These are phyloP conservation scores for Priapulus caudatus DNA, from an alignment of 2,888 invertebrate genomes.

Conservation along the genomic window DNA sequence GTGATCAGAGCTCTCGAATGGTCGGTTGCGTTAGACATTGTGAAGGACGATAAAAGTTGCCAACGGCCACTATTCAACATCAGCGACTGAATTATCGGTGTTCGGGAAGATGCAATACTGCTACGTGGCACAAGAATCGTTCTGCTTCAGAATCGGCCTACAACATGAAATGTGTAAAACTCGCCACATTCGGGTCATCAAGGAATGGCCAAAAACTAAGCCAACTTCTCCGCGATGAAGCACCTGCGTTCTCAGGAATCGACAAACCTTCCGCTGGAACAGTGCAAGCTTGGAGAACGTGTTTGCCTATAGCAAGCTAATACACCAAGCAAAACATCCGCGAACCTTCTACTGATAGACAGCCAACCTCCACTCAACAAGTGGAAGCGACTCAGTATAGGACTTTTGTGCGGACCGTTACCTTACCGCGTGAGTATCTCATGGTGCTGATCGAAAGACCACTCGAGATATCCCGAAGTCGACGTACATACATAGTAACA, in stretches of 20 bases:
- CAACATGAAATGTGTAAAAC: constrained; percentile 13
- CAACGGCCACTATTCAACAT: no score
- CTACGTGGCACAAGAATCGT: no score
- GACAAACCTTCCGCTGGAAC: constrained; percentile 12
- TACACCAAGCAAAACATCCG: background rate
- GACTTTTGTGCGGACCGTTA: background rate
- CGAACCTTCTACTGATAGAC: background rate
- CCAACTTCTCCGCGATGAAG: constrained; percentile 17
- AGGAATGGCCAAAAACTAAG: constrained; percentile 21
- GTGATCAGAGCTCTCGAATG: no score
- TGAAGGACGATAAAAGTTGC: no score
- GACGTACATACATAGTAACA: constrained; percentile 5
- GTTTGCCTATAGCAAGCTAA: background rate
- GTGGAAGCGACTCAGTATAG: background rate
- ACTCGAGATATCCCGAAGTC: constrained; percentile 12
- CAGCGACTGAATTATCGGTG: no score
- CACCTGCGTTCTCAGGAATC: constrained; percentile 22
- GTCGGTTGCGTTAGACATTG: no score
- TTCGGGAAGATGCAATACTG: no score
- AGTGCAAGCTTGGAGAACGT: background rate
- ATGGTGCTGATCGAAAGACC: constrained; percentile 15
- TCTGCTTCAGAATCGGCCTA: no score
- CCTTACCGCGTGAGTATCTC: constrained; percentile 12
- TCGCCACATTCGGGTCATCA: constrained; percentile 22
- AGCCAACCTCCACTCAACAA: background rate